Base-by-base conservation (phyloP, 2,888 invertebrate genomes). In the Penaeus monodon region DNA sequence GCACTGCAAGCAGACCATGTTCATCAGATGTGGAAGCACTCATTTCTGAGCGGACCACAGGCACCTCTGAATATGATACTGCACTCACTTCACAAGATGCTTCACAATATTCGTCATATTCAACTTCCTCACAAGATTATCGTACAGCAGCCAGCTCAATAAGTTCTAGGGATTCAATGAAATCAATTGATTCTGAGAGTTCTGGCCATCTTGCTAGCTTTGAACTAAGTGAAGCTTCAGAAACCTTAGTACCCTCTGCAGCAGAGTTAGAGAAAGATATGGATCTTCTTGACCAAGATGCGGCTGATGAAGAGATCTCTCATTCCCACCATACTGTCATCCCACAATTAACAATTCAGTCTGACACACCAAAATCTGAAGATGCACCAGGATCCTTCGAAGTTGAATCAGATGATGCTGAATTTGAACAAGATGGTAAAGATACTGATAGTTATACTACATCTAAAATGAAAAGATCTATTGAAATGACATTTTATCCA, bases 161-260 rank as follows among this genome's bases (percentile, higher is more conserved):
- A 88, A 97, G 97, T 92, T 97, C 97, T 0, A 95, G 96, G 91
- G 97, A 97, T 92, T 97, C 97, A 90, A 96, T 97, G 95, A 96
- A 95, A 92, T 97, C 97, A 88, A 93, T 97, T 74, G 97, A 97
- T 91, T 97, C 97, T 2, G 96, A 97, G 92, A 96, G 96, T 90
- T 97, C 97, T 0, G 97, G 97, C 29, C 96, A 97, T 92, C 94
- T 97, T 86, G 97, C 96, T 0, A 97, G 97, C 91, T 95, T 97
- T 90, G 97, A 97, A 93, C 92, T 93, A 78, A 98, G 98, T 64
- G 98, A 98, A 92, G 94, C 96, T 49, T 98, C 98, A 0, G 98
- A 98, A 93, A 99, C 98, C 2, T 93, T 99, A 17, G 96, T 99
- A 20, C 97, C 98, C 24, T 98, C 98, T 3, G 96, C 96, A 17